Evolutionary conservation across 2,113 vertebrate genomes (phyloP).

Genomic region (Vulpes lagopus): DNA sequence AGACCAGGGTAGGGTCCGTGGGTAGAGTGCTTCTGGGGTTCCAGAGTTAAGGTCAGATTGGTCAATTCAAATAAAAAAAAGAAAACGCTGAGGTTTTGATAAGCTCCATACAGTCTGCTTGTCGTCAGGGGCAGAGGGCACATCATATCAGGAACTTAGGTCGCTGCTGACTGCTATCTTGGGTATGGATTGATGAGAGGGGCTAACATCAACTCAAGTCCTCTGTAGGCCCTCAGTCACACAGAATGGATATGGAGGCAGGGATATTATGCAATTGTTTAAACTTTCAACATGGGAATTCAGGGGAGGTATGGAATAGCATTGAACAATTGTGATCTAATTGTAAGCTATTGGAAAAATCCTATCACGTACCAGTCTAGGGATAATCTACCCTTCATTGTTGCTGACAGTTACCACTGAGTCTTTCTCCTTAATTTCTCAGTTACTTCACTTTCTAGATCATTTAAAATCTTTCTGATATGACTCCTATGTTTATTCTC

Average conservation of each 20-base stretch:
- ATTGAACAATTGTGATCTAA: not conserved
- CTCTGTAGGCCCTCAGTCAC: not conserved
- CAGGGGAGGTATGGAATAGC: rapidly evolving
- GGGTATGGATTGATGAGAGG: not conserved
- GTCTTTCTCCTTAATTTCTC: not conserved
- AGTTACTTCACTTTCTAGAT: not conserved
- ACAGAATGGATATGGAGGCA: not conserved
- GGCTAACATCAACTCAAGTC: not conserved
- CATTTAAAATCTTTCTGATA: not conserved
- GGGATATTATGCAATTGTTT: not conserved
- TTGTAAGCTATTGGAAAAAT: not conserved
- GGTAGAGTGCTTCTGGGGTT: not conserved
- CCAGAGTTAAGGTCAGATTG: not conserved
- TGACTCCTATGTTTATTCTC: not conserved
- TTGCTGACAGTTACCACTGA: not conserved
- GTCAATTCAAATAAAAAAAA: not conserved
- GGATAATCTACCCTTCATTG: not conserved
- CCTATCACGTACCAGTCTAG: not conserved
- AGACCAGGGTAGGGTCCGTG: too few species aligned
- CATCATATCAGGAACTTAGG: not conserved
- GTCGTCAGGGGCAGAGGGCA: not conserved
- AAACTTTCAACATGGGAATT: not conserved
- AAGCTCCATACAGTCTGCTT: not conserved
- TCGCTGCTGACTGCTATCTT: not conserved
- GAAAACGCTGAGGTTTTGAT: not conserved